Evolutionary conservation across 2,113 vertebrate species (phyloP).

Genomic region (Thymallus thymallus): DNA sequence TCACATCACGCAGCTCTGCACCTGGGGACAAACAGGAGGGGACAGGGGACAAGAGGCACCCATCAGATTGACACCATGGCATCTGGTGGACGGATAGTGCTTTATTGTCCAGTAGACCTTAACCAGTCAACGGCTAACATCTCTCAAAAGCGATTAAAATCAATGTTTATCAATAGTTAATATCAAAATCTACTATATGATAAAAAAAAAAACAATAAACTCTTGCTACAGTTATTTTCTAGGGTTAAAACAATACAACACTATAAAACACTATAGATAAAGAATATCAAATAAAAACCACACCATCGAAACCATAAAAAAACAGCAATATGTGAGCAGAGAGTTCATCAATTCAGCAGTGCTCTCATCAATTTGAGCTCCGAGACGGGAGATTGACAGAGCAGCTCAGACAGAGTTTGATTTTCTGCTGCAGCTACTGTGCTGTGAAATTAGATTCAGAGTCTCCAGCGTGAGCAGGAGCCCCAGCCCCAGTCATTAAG

Average conservation of each 20-base stretch:
- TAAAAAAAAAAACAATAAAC: too few species aligned
- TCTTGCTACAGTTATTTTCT: not conserved
- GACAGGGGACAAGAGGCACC: not conserved
- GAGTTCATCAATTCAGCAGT: slow-evolving; percentile 73
- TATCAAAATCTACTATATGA: not conserved
- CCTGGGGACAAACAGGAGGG: slow-evolving; percentile 44
- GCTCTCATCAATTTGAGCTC: slow-evolving; percentile 70
- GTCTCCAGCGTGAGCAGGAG: slow-evolving; percentile 56
- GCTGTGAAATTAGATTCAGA: slow-evolving; percentile 79
- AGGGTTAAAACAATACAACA: not conserved
- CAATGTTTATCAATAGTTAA: not conserved
- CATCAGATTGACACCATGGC: too few species aligned
- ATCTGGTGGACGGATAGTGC: too few species aligned
- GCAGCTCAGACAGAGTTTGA: slow-evolving; percentile 73
- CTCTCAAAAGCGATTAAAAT: not conserved
- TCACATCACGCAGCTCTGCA: slow-evolving; percentile 78
- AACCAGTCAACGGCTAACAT: not conserved
- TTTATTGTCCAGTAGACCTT: not conserved
- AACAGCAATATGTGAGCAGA: slow-evolving; percentile 56
- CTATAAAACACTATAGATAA: not conserved
- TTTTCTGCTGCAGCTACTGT: slow-evolving; percentile 73
- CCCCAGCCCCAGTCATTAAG: slow-evolving; percentile 60
- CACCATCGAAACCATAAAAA: not conserved
- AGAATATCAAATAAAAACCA: not conserved
- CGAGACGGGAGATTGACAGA: slow-evolving; percentile 71